Base-by-base conservation (phyloP, 2,888 invertebrate genomes). In the Polyploca ridens region DNA sequence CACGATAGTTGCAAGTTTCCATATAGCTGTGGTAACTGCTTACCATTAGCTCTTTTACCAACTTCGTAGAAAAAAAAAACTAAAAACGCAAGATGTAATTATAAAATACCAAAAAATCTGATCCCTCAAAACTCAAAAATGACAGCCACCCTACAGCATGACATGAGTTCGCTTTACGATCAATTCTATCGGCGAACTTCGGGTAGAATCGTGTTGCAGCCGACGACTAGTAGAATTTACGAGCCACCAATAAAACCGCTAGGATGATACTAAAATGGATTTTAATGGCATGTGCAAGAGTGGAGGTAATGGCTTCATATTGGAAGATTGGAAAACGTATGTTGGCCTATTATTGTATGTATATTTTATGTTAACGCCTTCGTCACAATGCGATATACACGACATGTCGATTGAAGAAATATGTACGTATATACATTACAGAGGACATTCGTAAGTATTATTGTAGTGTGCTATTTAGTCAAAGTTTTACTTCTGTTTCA, bases 261-360 rank as follows among this genome's bases (percentile, higher is more conserved):
- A 71, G 78, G 85, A 82, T 86, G 83, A 85, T 78, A 85, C 81
- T 85, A 83, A 86, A 88, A 87, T 85, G 77, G 86, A 83, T 84
- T 87, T 87, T 88, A 87, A 89, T 83, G 78, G 76, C 71, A 75
- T 76, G 73, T 77, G 81, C 81, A 79, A 78, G 76, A 82, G 54
- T 54, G 19, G 54, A 54, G 78, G 75, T 82, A 74, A 84, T 81
- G 78, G 76, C 78, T 79, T 73, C 73, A 80, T 83, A 77, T 74
- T 68, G 69, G 67, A 35, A 38, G 59, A 59, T 59, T 59, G 59
- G 59, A 16, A 35, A 38, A 33, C 16, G 33, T 59, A 59, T 59
- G 35, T 35, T 16, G 16, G 33, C 33, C 35, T 35, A 16, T 33
- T 38, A 35, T 11, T 59, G 16, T 38, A 59, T 10, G 35, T 59